Percentiles rank a stretch among this genome's conserved stretches.
phyloP scores from a whole-genome alignment of 2,113 vertebrate species.

The Manacus vitellinus region DNA sequence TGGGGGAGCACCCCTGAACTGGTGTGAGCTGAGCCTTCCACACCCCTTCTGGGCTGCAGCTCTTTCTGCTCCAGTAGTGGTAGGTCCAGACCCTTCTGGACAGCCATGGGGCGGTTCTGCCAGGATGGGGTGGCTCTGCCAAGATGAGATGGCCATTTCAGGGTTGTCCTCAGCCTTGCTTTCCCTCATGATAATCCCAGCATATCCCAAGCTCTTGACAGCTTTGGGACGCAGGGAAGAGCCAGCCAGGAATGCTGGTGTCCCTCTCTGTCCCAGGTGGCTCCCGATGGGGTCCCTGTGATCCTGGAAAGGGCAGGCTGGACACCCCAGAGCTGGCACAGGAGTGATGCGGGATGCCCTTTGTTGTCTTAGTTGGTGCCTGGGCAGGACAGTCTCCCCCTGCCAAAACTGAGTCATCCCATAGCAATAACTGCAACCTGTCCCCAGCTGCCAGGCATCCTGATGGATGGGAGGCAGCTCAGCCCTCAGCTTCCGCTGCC shows the following conservation, averaged over 20 bases:
- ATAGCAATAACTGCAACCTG: background rate
- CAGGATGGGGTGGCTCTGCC: rapidly evolving
- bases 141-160: background rate
- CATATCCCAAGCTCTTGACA: background rate
- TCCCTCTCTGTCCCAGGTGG: background rate
- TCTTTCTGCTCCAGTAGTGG: rapidly evolving
- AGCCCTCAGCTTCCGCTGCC: background rate
- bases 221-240: background rate
- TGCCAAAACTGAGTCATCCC: background rate
- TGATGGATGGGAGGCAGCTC: background rate
- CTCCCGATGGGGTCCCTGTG: background rate
- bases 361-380: background rate
- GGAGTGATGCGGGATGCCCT: background rate
- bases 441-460: background rate
- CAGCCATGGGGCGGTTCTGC: background rate
- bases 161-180: background rate
- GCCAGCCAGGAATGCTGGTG: background rate
- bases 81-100: background rate
- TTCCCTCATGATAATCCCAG: background rate
- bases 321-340: background rate
- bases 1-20: background rate
- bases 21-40: background rate
- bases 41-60: background rate
- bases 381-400: background rate
- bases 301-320: background rate